These are phyloP conservation scores for Caenorhabditis sp. DNA, from an alignment of 2,888 invertebrate species.

Conservation along the genomic window DNA sequence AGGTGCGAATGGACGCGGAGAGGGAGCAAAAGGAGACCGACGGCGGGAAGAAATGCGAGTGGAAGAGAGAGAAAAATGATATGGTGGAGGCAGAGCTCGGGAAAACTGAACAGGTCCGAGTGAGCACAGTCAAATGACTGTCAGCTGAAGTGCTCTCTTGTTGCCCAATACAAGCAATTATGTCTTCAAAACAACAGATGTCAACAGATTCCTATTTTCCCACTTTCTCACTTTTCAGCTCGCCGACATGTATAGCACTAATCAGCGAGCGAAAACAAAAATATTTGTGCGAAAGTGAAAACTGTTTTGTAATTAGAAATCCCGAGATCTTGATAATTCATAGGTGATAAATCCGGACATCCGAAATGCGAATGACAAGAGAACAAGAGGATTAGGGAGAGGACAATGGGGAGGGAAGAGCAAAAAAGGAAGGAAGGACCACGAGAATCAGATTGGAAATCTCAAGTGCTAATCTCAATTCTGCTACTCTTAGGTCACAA, in stretches of 20 bases:
- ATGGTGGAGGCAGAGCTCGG: slow-evolving; percentile 12
- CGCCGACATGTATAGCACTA: slow-evolving; percentile 2
- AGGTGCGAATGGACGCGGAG: background rate
- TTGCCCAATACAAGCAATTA: too few species aligned
- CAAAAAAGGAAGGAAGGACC: slow-evolving; percentile 4
- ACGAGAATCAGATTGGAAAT: slow-evolving; percentile 25
- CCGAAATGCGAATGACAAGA: background rate
- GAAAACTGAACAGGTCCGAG: too few species aligned
- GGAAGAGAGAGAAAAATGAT: background rate
- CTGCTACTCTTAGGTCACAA: too few species aligned
- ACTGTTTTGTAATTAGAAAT: slow-evolving; percentile 18
- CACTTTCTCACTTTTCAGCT: slow-evolving; percentile 19
- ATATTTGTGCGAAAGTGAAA: background rate
- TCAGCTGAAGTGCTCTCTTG: too few species aligned
- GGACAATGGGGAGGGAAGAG: slow-evolving; percentile 21
- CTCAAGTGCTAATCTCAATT: background rate
- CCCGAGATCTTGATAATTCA: too few species aligned
- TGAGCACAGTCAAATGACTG: background rate
- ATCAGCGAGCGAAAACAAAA: slow-evolving; percentile 12
- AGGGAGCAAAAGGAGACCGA: background rate
- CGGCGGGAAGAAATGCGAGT: background rate
- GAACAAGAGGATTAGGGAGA: background rate
- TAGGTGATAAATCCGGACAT: slow-evolving; percentile 39
- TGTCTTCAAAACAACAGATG: too few species aligned
- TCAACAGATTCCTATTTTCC: background rate